phyloP scores from a whole-genome alignment of 2,113 vertebrate genomes.

The Oxyura jamaicensis region DNA sequence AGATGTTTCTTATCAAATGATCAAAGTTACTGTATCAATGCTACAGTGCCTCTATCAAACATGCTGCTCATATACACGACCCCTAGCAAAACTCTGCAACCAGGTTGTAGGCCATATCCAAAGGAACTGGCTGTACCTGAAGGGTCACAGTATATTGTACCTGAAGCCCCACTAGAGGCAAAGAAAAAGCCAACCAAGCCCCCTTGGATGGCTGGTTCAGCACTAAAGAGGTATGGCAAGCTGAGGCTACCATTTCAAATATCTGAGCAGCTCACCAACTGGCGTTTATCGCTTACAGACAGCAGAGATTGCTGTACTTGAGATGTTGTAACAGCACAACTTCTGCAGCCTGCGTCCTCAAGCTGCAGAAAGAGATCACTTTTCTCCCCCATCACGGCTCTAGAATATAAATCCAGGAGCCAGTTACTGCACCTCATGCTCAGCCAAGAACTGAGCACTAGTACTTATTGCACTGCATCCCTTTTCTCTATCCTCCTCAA shows the following conservation, averaged over 20 bases:
- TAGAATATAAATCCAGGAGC: not conserved
- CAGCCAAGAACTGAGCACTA: not conserved
- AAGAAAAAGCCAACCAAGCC: not conserved
- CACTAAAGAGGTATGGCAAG: not conserved
- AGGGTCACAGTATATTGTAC: not conserved
- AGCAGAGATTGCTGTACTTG: not conserved
- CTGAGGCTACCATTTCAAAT: not conserved
- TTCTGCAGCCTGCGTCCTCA: not conserved
- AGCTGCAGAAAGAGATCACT: not conserved
- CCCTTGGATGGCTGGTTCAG: not conserved
- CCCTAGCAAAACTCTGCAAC: not conserved
- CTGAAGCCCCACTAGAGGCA: not conserved
- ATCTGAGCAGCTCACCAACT: not conserved
- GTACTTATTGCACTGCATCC: not conserved
- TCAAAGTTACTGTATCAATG: not conserved
- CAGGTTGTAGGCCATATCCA: not conserved
- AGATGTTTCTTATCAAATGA: not conserved
- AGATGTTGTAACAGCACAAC: not conserved
- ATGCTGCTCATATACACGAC: accelerated
- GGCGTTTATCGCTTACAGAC: not conserved
- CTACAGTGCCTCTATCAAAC: not conserved
- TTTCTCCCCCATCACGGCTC: not conserved
- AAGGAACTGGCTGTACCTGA: not conserved
- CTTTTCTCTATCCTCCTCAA: not conserved
- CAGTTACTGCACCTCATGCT: not conserved